Evolutionary conservation across 1,140 invertebrate genomes (phyloP).

Genomic region (Dendroctonus ponderosae): DNA sequence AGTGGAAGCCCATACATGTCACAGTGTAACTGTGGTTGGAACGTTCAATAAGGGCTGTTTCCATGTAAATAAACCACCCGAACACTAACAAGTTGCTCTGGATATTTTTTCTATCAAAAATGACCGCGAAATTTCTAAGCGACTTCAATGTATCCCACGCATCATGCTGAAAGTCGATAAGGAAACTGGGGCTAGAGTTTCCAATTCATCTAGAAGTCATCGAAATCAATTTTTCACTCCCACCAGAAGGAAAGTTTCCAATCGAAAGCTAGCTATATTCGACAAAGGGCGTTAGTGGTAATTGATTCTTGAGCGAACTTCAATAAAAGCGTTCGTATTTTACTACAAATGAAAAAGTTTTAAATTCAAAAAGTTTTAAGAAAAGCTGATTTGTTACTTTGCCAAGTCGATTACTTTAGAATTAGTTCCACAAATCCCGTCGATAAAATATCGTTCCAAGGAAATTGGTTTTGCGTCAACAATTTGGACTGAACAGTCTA

Average conservation of each 20-base stretch:
- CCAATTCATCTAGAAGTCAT: too few relatives aligned
- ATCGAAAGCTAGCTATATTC: constrained; percentile 1
- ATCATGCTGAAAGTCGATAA: too few relatives aligned
- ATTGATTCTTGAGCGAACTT: constrained; percentile 26
- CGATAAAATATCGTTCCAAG: constrained; percentile 29
- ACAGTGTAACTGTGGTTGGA: too few relatives aligned
- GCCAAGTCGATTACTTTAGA: constrained; percentile 30
- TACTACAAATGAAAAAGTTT: constrained; percentile 34
- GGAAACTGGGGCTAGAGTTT: too few relatives aligned
- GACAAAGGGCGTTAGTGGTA: constrained; percentile 19
- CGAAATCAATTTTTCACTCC: too few relatives aligned
- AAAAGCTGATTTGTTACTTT: constrained; percentile 34
- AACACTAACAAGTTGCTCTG: too few relatives aligned
- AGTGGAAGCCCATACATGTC: neutral
- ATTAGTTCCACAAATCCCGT: constrained; percentile 30
- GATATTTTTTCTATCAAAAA: too few relatives aligned
- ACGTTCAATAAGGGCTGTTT: too few relatives aligned
- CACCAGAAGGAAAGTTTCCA: neutral
- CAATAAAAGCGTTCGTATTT: constrained; percentile 28
- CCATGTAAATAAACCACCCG: too few relatives aligned
- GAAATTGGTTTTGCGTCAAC: constrained; percentile 29
- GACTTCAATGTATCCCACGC: too few relatives aligned
- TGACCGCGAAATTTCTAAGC: too few relatives aligned
- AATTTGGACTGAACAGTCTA: constrained; percentile 8
- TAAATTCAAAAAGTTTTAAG: constrained; percentile 32